Conservation (phyloP, 2,888 invertebrate genomes). For the Amphipyra berbera region DNA sequence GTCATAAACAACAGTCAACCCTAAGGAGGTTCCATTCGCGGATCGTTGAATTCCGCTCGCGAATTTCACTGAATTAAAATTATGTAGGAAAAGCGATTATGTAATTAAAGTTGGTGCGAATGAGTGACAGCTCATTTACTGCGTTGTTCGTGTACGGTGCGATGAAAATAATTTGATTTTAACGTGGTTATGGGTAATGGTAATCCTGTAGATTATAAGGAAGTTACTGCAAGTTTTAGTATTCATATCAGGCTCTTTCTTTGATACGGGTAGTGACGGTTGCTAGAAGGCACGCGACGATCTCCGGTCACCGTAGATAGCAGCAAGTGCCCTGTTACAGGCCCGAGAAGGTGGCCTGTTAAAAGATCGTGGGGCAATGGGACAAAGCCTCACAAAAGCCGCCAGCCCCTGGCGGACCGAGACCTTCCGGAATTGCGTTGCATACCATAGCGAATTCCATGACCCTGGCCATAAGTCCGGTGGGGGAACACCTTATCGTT, state of each 20-base stretch:
- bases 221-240: constrained; percentile 7
- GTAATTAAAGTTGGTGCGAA: constrained; percentile 58
- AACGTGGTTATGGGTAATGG: constrained; percentile 15
- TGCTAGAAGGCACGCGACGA: no score
- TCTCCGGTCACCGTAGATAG: no score
- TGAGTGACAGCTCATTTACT: constrained; percentile 62
- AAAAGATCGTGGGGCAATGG: no score
- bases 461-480: no score
- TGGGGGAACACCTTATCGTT: no score
- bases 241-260: not conserved
- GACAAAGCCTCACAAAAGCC: no score
- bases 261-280: not conserved
- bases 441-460: no score
- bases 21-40: constrained; percentile 32
- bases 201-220: constrained; percentile 8
- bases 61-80: constrained; percentile 58
- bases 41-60: constrained; percentile 51
- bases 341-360: no score
- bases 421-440: no score
- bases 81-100: constrained; percentile 59
- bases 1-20: constrained; percentile 31
- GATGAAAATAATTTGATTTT: constrained; percentile 48
- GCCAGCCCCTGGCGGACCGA: no score
- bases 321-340: no score
- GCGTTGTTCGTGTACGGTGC: constrained; percentile 18